These are phyloP conservation scores for Tachyglossus aculeatus DNA, from an alignment of 2,797 vertebrate genomes.

Conservation along the genomic window DNA sequence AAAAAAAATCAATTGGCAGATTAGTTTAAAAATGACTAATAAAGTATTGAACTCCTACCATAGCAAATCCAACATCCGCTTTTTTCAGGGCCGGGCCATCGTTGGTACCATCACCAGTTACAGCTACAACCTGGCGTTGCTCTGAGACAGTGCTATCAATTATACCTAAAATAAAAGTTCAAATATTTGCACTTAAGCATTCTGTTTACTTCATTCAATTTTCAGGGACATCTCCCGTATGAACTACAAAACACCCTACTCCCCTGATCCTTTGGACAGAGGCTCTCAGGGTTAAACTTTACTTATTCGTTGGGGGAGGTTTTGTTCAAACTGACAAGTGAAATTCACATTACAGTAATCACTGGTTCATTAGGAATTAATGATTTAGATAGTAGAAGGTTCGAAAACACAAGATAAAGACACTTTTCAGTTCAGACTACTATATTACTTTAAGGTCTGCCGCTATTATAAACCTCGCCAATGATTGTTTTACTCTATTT, in stretches of 20 bases:
- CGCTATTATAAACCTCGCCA: too few relatives aligned
- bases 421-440: too few relatives aligned
- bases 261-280: neutral
- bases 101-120: slow-evolving; percentile 97
- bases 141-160: slow-evolving; percentile 96
- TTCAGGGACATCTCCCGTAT: neutral
- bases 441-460: too few relatives aligned
- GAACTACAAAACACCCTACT: neutral
- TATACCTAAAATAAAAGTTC: slow-evolving; percentile 83
- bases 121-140: slow-evolving; percentile 95
- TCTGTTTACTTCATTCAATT: neutral
- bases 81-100: slow-evolving; percentile 98
- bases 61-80: slow-evolving; percentile 98
- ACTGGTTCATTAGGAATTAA: too few relatives aligned
- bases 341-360: too few relatives aligned
- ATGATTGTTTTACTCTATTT: too few relatives aligned
- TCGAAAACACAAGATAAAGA: too few relatives aligned
- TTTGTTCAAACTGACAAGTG: too few relatives aligned
- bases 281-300: slow-evolving; percentile 20
- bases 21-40: too few relatives aligned
- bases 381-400: too few relatives aligned
- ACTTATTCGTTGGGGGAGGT: too few relatives aligned
- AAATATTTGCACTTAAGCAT: slow-evolving; percentile 3
- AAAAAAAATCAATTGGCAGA: neutral
- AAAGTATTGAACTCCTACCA: slow-evolving; percentile 84